A percentile compares a stretch with the other conserved stretches of the same genome.
These are phyloP conservation scores for Siphlonurus alternatus DNA, from an alignment of 2,888 invertebrate species.

Conservation along the genomic window DNA sequence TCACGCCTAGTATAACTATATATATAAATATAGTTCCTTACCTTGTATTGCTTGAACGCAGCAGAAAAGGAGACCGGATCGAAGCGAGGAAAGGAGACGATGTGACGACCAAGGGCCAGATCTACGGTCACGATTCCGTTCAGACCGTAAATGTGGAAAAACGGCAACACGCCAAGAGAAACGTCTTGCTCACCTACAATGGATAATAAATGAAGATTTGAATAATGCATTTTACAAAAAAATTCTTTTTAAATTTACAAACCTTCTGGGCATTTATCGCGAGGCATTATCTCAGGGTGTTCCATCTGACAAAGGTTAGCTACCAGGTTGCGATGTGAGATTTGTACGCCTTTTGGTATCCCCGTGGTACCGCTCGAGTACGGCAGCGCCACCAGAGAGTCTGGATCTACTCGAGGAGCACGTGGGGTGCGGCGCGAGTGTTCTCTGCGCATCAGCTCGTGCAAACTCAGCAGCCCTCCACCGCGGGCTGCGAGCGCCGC, in stretches of 20 bases:
- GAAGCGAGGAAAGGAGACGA: constrained; percentile 50
- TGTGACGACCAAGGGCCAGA: constrained; percentile 38
- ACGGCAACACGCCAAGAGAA: constrained; percentile 48
- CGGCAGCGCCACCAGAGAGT: constrained; percentile 23
- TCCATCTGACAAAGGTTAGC: constrained; percentile 33
- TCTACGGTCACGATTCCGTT: constrained; percentile 46
- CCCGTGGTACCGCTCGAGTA: constrained; percentile 66
- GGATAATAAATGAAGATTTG: neutral
- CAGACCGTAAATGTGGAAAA: constrained; percentile 65
- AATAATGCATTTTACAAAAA: neutral
- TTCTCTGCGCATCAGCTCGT: neutral
- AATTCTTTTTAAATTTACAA: neutral
- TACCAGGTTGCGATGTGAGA: constrained; percentile 50
- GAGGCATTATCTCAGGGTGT: constrained; percentile 5
- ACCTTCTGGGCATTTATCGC: neutral
- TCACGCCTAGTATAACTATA: too few relatives aligned
- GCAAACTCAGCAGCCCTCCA: neutral
- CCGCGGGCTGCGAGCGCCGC: neutral
- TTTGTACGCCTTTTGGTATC: constrained; percentile 61
- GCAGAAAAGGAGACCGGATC: constrained; percentile 54
- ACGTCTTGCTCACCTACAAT: constrained; percentile 32
- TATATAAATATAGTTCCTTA: constrained; percentile 15
- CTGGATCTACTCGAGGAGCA: neutral
- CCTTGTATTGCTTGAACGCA: constrained; percentile 38
- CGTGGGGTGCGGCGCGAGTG: neutral